Base-by-base conservation (phyloP, 2,888 invertebrate species). In the Parochlus steinenii region DNA sequence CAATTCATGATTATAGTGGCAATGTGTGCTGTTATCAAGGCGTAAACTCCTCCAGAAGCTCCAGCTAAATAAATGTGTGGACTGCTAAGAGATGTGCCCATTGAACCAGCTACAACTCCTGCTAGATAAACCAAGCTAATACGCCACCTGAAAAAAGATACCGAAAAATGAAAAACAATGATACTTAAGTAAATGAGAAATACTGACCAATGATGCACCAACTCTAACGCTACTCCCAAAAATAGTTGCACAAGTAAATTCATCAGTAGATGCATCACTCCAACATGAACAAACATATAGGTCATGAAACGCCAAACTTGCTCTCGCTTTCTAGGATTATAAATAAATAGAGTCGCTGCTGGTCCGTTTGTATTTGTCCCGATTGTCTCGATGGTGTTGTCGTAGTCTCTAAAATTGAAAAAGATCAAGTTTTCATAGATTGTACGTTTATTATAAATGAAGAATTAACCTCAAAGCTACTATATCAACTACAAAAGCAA, bases 1-100 rank as follows among this genome's bases (percentile, higher is more conserved):
- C 90, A 98, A 58, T 98, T 98, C 76, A 90, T 77, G 35, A 90
- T 71, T 38, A 93, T 82, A 23, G 86, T 86, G 3, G 92, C 83
- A 33, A 93, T 71, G 51, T 95, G 93, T 1, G 92, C 93, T 0
- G 90, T 79, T 29, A 95, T 81, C 8, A 95, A 57, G 2, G 93
- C 87, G 51, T 95, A 95, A 5, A 92, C 92, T 1, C 95, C 95
- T 2, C 92, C 93, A 19, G 87, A 89, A 6, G 93, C 93, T 1
- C 95, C 95, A 0, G 87, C 92, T 32, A 95, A 62, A 48, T 70
- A 81, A 12, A 86, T 81, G 24, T 57, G 55, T 1, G 86, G 83
- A 55, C 81, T 82, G 1, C 74, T 71, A 8, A 87, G 65, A 5
- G 82, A 82, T 8, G 85, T 85, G 4, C 77, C 80, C 43, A 86